Base-by-base conservation (phyloP, 2,888 invertebrate species). In the Diabrotica balteata region DNA sequence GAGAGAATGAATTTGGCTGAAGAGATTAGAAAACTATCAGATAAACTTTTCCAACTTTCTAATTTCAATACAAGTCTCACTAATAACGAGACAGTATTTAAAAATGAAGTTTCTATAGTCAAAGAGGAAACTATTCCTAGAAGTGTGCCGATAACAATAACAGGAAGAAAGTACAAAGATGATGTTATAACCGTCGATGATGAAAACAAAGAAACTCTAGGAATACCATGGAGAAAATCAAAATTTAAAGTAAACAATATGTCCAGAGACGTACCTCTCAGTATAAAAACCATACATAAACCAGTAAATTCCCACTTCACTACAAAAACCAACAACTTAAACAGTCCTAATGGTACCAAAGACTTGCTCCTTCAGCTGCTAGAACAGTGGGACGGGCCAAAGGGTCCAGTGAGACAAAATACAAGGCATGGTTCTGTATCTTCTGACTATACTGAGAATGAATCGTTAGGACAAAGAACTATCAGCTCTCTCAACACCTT, bases 401-500 rank as follows among this genome's bases (percentile, higher is more conserved):
- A 85, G 83, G 76, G 85, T 6, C 77, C 74, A n/a, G 72, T 75
- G 7, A 85, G 88, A 70, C 86, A 89, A 4, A 86, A 86, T 17
- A 87, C 88, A 0, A 79, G 88, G 50, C 91, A 91, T 75, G 91
- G 91, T 77, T 93, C 93, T 17, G 88, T 93, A 74, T 93, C 93
- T 44, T 85, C 91, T 60, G 93, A 93, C 77, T 93, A 91, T 43
- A 32, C 32, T 32, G 88, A 91, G 8, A 88, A 89, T 32, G 91
- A 92, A 75, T 89, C 89, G 70, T 85, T 93, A 60, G 93, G 92
- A 49, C 91, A 93, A 79, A 89, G 88, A 76, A 91, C 93, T 8
- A 93, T 94, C 86, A 92, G 91, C 75, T 93, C 93, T 65, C 86
- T 93, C 54, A 93, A 93, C 75, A 91, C 91, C 65, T 93, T 93